These are phyloP conservation scores for Slavum lentiscoides DNA, from an alignment of 2,888 invertebrate genomes.

Conservation along the genomic window DNA sequence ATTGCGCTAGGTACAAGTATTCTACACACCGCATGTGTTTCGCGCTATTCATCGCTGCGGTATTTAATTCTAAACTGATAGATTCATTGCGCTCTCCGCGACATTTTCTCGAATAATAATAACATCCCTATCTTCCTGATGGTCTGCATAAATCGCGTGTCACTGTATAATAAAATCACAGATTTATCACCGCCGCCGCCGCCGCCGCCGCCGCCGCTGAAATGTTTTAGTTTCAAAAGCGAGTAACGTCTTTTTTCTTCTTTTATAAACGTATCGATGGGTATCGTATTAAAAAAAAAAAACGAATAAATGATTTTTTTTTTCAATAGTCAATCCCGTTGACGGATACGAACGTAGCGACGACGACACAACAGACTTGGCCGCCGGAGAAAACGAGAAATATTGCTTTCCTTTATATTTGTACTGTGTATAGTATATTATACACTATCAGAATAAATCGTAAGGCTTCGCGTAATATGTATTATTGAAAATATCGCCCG, in stretches of 20 bases:
- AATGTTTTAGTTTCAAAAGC: not conserved
- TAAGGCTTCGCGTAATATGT: too few species aligned
- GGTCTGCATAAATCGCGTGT: not conserved
- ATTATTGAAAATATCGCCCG: too few species aligned
- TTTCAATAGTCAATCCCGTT: conserved; percentile 5
- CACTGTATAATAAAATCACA: conserved; percentile 1
- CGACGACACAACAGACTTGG: not conserved
- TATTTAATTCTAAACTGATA: conserved; percentile 25
- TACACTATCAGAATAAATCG: not conserved
- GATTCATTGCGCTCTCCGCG: conserved; percentile 10
- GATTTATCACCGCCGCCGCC: not conserved
- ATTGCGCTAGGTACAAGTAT: conserved; percentile 11
- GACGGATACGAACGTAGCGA: not conserved
- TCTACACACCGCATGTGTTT: conserved; percentile 19
- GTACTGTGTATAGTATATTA: too few species aligned
- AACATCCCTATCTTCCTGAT: conserved; percentile 21
- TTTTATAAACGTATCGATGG: not conserved
- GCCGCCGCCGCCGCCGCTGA: too few species aligned
- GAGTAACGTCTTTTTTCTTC: not conserved
- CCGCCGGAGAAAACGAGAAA: not conserved
- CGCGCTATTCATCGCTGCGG: conserved; percentile 12
- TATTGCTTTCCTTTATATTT: not conserved
- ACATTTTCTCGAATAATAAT: conserved; percentile 25
- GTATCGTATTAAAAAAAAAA: not conserved
- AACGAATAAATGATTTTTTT: not conserved